A percentile compares a stretch with the other conserved stretches of the same genome.
These are phyloP conservation scores for Thalassaphorura encarpata DNA, from an alignment of 1,140 invertebrate species.

Conservation along the genomic window DNA sequence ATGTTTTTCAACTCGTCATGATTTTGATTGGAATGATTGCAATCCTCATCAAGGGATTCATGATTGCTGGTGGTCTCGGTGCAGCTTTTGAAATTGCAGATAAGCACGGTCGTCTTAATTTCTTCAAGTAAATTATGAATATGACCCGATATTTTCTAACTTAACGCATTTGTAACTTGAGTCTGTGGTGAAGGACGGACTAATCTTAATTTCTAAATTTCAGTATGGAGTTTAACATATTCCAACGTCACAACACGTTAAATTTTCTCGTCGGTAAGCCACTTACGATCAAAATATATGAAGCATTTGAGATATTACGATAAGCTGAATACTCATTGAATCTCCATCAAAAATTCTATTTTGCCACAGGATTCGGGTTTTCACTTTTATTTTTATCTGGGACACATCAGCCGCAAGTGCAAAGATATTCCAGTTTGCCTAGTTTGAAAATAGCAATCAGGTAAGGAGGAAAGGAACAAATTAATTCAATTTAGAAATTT, in stretches of 20 bases:
- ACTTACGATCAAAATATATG: too few relatives aligned
- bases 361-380: conserved; percentile 43
- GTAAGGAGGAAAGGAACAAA: conserved; percentile 3
- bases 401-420: conserved; percentile 46
- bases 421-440: conserved; percentile 38
- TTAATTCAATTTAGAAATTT: not conserved
- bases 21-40: conserved; percentile 28
- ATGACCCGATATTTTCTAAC: not conserved
- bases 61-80: conserved; percentile 17
- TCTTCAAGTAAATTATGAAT: conserved; percentile 20
- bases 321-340: too few relatives aligned
- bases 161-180: not conserved
- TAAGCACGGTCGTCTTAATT: conserved; percentile 23
- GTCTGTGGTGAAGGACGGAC: not conserved
- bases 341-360: too few relatives aligned
- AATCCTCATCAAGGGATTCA: conserved; percentile 25
- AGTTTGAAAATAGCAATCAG: conserved; percentile 19
- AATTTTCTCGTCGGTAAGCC: conserved; percentile 41
- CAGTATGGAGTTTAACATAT: conserved; percentile 41
- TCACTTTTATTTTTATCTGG: conserved; percentile 45
- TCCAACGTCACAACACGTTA: conserved; percentile 44
- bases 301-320: too few relatives aligned
- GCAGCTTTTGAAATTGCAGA: conserved; percentile 22
- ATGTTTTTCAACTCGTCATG: conserved; percentile 30
- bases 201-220: not conserved